Evolutionary conservation across 2,113 vertebrate species (phyloP).

Genomic region (Carassius carassius): DNA sequence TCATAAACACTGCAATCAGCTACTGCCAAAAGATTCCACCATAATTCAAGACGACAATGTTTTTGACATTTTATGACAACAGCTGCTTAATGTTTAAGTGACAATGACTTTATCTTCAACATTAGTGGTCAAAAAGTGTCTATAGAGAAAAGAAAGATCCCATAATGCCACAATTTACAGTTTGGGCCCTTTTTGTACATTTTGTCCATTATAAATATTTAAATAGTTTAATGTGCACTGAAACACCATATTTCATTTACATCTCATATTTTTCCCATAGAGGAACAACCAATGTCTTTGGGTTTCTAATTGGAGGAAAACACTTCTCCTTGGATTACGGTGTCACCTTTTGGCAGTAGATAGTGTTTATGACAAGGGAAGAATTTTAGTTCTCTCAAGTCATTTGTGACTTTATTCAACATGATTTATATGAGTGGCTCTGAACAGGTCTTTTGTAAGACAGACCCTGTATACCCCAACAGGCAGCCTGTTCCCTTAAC

Average conservation of each 20-base stretch:
- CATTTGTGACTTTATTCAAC: neutral
- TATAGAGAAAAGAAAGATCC: neutral
- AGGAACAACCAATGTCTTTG: too few relatives aligned
- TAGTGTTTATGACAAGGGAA: neutral
- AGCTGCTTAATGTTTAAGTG: neutral
- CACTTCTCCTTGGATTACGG: neutral
- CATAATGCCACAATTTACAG: neutral
- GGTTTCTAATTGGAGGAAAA: too few relatives aligned
- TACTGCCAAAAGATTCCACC: neutral
- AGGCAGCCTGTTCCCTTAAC: neutral
- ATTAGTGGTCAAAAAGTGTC: neutral
- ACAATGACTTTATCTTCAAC: neutral
- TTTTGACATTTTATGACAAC: neutral
- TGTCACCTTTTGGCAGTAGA: constrained; percentile 8
- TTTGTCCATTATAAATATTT: neutral
- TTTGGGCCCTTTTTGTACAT: neutral
- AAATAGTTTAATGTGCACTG: too few relatives aligned
- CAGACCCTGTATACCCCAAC: neutral
- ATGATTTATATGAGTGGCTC: neutral
- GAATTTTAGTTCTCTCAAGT: neutral
- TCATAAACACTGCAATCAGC: neutral
- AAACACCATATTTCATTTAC: too few relatives aligned
- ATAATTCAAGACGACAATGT: neutral
- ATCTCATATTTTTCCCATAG: too few relatives aligned
- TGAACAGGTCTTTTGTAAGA: neutral